Conservation (phyloP, 2,888 invertebrate species). For the Agrochola macilenta region DNA sequence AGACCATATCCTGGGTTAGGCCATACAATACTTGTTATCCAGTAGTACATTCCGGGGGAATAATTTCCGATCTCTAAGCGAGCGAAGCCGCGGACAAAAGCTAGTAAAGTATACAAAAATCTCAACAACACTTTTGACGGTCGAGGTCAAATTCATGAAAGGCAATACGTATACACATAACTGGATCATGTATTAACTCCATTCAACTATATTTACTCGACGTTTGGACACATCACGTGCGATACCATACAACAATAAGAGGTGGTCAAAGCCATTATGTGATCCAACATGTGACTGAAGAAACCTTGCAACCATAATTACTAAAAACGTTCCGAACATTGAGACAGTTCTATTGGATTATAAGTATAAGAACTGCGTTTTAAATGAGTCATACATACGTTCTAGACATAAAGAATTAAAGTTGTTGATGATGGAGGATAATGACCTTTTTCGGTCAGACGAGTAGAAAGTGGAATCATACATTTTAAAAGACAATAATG, state of each 20-base stretch:
- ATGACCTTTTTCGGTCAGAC: slow-evolving; percentile 38
- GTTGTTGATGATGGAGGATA: slow-evolving; percentile 23
- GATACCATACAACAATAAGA: slow-evolving; percentile 67
- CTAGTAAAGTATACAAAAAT: not conserved
- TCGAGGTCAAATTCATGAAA: slow-evolving; percentile 25
- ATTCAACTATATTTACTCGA: slow-evolving; percentile 33
- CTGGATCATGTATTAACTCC: slow-evolving; percentile 49
- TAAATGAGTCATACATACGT: slow-evolving; percentile 43
- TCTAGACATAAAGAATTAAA: slow-evolving; percentile 39
- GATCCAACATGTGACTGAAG: slow-evolving; percentile 65
- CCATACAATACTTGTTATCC: not conserved
- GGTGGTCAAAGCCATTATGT: slow-evolving; percentile 32
- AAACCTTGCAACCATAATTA: slow-evolving; percentile 62
- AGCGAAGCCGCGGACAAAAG: not conserved
- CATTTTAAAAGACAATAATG: slow-evolving; percentile 5
- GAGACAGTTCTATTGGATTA: slow-evolving; percentile 62
- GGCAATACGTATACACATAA: slow-evolving; percentile 32
- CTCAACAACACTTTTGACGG: slow-evolving; percentile 9
- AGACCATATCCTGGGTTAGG: no score
- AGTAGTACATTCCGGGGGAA: no score
- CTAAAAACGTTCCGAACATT: slow-evolving; percentile 49
- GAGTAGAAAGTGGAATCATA: slow-evolving; percentile 43
- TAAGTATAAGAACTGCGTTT: slow-evolving; percentile 16
- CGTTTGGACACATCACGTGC: slow-evolving; percentile 57
- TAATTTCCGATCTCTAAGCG: no score